Evolutionary conservation across 2,888 invertebrate genomes (phyloP), one percentile per base, ranked within the genome.

Genomic region (Leptinotarsa peninsularis): DNA sequence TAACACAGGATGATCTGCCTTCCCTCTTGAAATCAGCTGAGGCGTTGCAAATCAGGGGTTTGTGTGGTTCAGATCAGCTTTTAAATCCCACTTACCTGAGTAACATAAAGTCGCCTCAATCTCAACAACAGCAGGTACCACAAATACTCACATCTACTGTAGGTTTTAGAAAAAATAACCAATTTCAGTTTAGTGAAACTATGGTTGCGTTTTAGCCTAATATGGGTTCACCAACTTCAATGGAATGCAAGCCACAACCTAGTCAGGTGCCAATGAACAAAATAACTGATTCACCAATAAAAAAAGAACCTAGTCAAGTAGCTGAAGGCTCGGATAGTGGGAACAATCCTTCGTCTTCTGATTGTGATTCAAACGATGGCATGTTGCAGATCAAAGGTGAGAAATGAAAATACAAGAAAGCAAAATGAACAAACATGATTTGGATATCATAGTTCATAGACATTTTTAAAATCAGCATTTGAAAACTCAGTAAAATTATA

Each of bases 1-100:
- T 96, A 0, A 94, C 95, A 4, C 95, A 96, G 83, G 95, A 95
- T 73, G 95, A 95, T 77, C 88, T 96, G 70, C 94, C 95, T 50
- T 94, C 94, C 81, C 88, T 96, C n/a, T 89, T 96, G 14, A 94
- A 94, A 84, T 95, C 95, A 0, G 96, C 96, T 0, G 95, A 96
- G 85, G 94, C 95, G 18, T 86, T 96, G 82, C 95, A 96, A 85
- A 95, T 96, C 76, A 91, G 95, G 84, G 95, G 96, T 83, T 85
- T 92, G 56, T 89, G 89, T 79, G 89, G 89, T 60, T 87, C 88
- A 1, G 89, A 89, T 82, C 88, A 89, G 77, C 82, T 88, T 54
- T 81, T 88, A 49, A 87, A 86, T 81, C 87, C 88, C 76, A 87
- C 86, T 73, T 86, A 88, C 80, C 86, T 89, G 74, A 87, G 85